A percentile compares a stretch with the other conserved stretches of the same genome.
These are phyloP conservation scores for Drosophila rhopaloa DNA, from an alignment of 1,140 invertebrate genomes.

Conservation along the genomic window DNA sequence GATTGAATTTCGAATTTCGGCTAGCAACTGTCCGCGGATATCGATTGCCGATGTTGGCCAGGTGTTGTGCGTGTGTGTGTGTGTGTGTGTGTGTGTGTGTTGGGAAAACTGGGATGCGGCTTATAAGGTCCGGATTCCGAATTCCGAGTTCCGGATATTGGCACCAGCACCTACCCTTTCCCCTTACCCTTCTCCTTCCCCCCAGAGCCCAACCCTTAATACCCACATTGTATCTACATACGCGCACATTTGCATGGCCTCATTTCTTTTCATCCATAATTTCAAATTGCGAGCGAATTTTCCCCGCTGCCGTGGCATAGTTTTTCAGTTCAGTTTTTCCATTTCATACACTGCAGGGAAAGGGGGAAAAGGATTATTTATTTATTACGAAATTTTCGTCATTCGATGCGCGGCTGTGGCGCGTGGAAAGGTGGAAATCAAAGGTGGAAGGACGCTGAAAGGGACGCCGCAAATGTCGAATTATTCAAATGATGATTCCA, in stretches of 20 bases:
- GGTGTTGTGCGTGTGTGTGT: slow-evolving; percentile 13
- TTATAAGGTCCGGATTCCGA: slow-evolving; percentile 6
- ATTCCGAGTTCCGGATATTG: slow-evolving; percentile 18
- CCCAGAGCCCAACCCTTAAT: slow-evolving; percentile 35
- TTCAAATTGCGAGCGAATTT: slow-evolving; percentile 81
- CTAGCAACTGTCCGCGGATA: slow-evolving; percentile 40
- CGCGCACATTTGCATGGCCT: slow-evolving; percentile 74
- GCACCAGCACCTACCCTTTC: slow-evolving; percentile 30
- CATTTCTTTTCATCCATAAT: slow-evolving; percentile 68
- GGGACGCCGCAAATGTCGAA: slow-evolving; percentile 75
- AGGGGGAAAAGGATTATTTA: slow-evolving; percentile 74
- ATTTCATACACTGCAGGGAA: slow-evolving; percentile 4
- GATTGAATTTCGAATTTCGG: slow-evolving; percentile 17
- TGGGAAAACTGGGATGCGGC: slow-evolving; percentile 8
- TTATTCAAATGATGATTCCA: slow-evolving; percentile 82
- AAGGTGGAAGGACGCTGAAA: slow-evolving; percentile 46
- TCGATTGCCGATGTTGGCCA: slow-evolving; percentile 42
- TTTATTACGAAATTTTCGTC: slow-evolving; percentile 82
- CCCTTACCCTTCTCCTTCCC: not conserved
- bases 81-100: not conserved
- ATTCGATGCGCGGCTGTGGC: slow-evolving; percentile 75
- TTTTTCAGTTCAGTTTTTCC: slow-evolving; percentile 36
- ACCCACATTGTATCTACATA: slow-evolving; percentile 57
- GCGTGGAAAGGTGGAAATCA: slow-evolving; percentile 73
- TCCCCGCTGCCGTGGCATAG: slow-evolving; percentile 52